Evolutionary conservation across 2,888 invertebrate genomes (phyloP).

Genomic region (Eumerus sabulonum): DNA sequence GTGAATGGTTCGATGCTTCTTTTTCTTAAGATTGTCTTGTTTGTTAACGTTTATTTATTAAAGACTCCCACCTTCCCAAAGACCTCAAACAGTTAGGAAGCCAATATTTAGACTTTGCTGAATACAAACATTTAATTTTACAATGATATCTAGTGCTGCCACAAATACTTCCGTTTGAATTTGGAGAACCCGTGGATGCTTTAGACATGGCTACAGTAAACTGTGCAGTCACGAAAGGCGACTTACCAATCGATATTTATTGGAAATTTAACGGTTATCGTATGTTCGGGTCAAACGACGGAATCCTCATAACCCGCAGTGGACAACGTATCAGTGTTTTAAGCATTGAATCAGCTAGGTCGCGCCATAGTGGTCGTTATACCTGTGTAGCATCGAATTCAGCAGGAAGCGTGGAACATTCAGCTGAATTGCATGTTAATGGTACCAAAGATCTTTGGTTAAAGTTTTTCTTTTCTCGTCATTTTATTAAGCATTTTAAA

Average conservation of each 20-base stretch:
- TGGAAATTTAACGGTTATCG: conserved; percentile 81
- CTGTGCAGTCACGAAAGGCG: conserved; percentile 82
- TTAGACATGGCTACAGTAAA: conserved; percentile 81
- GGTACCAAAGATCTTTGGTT: conserved; percentile 66
- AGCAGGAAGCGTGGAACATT: conserved; percentile 79
- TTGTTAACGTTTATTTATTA: no score
- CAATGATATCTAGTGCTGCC: conserved; percentile 80
- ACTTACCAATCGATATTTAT: conserved; percentile 82
- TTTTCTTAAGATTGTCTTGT: conserved; percentile 2
- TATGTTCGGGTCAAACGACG: conserved; percentile 73
- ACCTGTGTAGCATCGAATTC: conserved; percentile 82
- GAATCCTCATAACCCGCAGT: conserved; percentile 72
- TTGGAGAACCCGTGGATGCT: conserved; percentile 80
- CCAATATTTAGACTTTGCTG: conserved; percentile 20
- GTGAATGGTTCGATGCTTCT: conserved; percentile 83
- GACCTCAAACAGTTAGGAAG: background rate
- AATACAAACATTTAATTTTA: background rate
- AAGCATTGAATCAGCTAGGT: conserved; percentile 81
- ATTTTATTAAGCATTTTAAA: conserved; percentile 38
- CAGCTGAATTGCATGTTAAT: conserved; percentile 75
- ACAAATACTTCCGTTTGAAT: conserved; percentile 81
- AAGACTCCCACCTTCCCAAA: no score
- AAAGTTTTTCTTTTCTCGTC: conserved; percentile 5
- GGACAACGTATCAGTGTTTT: conserved; percentile 79
- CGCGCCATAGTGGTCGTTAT: conserved; percentile 82